Evolutionary conservation across 2,888 invertebrate genomes (phyloP).

Genomic region (Plagodis pulveraria): DNA sequence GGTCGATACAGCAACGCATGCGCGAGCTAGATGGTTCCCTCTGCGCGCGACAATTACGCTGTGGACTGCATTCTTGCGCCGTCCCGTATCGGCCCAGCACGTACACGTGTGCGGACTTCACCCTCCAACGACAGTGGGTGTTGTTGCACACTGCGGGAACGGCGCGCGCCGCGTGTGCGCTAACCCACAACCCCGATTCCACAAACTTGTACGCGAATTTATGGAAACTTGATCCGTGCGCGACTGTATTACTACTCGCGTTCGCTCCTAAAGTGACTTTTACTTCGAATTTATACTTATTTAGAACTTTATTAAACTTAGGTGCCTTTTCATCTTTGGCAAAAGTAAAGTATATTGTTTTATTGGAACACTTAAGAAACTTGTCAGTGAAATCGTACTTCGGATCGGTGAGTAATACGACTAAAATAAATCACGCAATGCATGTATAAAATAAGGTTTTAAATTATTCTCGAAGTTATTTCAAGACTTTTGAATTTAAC

Average conservation of each 20-base stretch:
- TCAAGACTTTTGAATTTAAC: not conserved
- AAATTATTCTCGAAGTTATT: conserved; percentile 3
- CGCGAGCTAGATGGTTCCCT: conserved; percentile 18
- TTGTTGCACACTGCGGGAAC: conserved; percentile 19
- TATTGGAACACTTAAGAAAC: not conserved
- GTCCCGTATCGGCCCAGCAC: conserved; percentile 29
- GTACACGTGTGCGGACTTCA: conserved; percentile 5
- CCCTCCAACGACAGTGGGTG: not conserved
- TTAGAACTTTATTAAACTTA: not conserved
- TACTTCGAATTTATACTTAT: not conserved
- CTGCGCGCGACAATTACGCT: conserved; percentile 33
- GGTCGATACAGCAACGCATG: conserved; percentile 31
- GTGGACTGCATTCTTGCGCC: conserved; percentile 36
- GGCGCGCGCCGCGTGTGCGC: conserved; percentile 18
- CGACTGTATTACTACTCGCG: conserved; percentile 5
- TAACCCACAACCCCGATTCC: conserved; percentile 3
- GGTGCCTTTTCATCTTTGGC: not conserved
- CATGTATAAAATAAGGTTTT: conserved; percentile 2
- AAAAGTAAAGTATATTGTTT: not conserved
- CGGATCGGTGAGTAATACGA: conserved; percentile 14
- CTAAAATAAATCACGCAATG: conserved; percentile 12
- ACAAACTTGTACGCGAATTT: conserved; percentile 8
- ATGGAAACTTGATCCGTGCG: conserved; percentile 4
- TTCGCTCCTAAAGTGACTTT: conserved; percentile 1
- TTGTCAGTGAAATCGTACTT: conserved; percentile 13